These are phyloP conservation scores for Cartodere bifasciata DNA, from an alignment of 2,888 invertebrate genomes.

Conservation along the genomic window DNA sequence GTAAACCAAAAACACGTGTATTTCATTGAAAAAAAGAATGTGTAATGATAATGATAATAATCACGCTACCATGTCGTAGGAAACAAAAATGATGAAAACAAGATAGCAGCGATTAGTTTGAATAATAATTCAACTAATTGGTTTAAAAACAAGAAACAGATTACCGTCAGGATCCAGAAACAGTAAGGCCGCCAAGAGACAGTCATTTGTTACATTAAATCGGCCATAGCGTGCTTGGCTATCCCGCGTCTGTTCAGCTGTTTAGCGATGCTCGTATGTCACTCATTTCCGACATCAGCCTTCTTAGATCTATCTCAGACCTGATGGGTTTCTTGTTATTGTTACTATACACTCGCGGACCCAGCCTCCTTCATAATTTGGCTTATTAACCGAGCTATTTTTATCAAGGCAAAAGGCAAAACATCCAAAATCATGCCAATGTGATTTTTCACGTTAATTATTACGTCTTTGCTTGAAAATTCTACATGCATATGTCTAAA, in stretches of 20 bases:
- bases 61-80: too few relatives aligned
- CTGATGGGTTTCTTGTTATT: slow-evolving; percentile 10
- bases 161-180: slow-evolving; percentile 26
- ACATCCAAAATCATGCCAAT: too few relatives aligned
- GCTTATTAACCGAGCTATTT: too few relatives aligned
- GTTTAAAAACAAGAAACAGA: slow-evolving; percentile 31
- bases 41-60: too few relatives aligned
- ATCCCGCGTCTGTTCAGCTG: slow-evolving; percentile 36
- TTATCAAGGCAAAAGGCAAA: too few relatives aligned
- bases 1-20: too few relatives aligned
- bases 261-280: slow-evolving; percentile 38
- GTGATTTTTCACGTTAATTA: too few relatives aligned
- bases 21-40: too few relatives aligned
- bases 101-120: slow-evolving; percentile 26
- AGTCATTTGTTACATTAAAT: slow-evolving; percentile 37
- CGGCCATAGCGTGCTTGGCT: slow-evolving; percentile 36
- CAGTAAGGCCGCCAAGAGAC: slow-evolving; percentile 33
- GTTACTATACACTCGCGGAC: slow-evolving; percentile 1
- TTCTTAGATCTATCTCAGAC: slow-evolving; percentile 25
- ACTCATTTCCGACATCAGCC: slow-evolving; percentile 36
- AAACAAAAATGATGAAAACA: too few relatives aligned
- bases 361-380: too few relatives aligned
- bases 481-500: too few relatives aligned
- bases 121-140: slow-evolving; percentile 37
- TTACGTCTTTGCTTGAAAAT: too few relatives aligned